Evolutionary conservation across 2,113 vertebrate species (phyloP), one percentile per base, ranked within the genome.

Genomic region (Oostethus manadensis): DNA sequence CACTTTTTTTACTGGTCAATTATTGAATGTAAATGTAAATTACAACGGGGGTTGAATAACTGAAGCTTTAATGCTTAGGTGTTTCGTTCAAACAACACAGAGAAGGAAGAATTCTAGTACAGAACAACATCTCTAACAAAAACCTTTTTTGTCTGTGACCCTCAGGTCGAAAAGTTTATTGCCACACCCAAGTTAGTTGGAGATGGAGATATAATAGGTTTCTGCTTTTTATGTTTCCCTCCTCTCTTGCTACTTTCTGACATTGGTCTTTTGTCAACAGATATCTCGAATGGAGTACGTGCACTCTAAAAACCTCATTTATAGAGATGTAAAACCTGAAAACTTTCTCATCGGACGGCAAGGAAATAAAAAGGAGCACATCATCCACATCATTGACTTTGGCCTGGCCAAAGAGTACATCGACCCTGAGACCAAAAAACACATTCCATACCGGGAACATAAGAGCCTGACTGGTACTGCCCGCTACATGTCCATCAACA

Each of bases 301-400:
- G 69, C 97, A 99, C 81, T 98, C 97, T 1, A 98, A 97, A 89
- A 99, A 98, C 88, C 95, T 99, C 78, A 99, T 99, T 89, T 99
- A 99, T 85, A 88, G 97, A 74, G 97, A 99, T 45, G 97, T 99
- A 54, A 99, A 99, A 88, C 97, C 97, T 10, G 97, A 99, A 80
- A 99, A 99, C 74, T 99, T 99, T 85, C 92, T 99, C 61, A 97
- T 99, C 11, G 97, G 97, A 47, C 91, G 95, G 63, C 95, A 97
- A 90, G 97, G 97, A 84, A 98, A 94, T 66, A 99, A 98, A 84
- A 98, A 97, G 82, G 94, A 99, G 60, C 93, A 96, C 66, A 89
- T 97, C 60, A 99, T 99, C 74, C 96, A 99, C 90, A 99, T 98
- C 82, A 99, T 99, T 79, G 97, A 99, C 91, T 99, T 99, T 92